Evolutionary conservation across 2,797 vertebrate genomes (phyloP).

Genomic region (Rousettus madagascariensis): DNA sequence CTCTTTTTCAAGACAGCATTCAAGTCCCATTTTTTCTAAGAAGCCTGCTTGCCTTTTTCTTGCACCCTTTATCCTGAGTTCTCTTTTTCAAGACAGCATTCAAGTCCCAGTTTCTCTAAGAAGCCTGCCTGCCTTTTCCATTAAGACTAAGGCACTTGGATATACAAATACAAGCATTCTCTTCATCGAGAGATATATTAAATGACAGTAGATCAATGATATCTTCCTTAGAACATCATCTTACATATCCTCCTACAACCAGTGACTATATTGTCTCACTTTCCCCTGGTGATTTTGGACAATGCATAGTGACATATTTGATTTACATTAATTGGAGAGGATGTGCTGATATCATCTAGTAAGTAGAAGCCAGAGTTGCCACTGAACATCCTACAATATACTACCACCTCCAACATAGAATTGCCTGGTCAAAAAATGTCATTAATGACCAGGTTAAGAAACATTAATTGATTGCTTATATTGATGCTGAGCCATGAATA

Average conservation of each 20-base stretch:
- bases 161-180: neutral
- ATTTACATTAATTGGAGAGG: neutral
- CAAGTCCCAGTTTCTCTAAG: neutral
- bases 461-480: neutral
- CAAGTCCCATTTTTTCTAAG: neutral
- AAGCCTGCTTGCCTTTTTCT: neutral
- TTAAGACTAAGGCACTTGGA: neutral
- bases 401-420: neutral
- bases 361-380: neutral
- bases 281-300: neutral
- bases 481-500: neutral
- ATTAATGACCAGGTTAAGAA: neutral
- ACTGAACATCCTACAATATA: neutral
- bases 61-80: neutral
- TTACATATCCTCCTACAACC: neutral
- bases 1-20: neutral
- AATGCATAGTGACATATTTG: neutral
- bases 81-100: neutral
- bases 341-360: neutral
- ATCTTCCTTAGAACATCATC: neutral
- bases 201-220: neutral
- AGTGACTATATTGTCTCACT: neutral
- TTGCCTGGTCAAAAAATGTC: neutral
- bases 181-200: neutral
- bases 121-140: neutral